Conservation (phyloP, 2,888 invertebrate genomes). For the Ceramica pisi region DNA sequence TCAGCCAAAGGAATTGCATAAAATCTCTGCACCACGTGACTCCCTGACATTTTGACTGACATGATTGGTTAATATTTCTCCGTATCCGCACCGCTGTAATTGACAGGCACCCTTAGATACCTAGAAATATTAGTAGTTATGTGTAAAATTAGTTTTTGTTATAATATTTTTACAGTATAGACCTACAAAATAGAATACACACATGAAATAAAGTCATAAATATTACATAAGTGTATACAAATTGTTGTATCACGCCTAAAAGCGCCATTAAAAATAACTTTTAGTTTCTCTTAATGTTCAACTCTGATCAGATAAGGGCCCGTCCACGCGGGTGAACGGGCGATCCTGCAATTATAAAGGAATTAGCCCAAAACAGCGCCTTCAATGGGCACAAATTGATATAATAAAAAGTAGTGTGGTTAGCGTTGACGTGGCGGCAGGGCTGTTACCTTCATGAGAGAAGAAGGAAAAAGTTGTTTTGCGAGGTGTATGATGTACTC, state of each 20-base stretch:
- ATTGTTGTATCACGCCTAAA: slow-evolving; percentile 72
- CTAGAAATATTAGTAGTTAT: too few species aligned
- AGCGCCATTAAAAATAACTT: slow-evolving; percentile 77
- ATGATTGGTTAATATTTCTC: too few species aligned
- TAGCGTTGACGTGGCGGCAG: slow-evolving; percentile 72
- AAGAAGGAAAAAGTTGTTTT: too few species aligned
- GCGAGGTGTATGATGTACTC: too few species aligned
- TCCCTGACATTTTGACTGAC: too few species aligned
- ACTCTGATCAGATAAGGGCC: slow-evolving; percentile 83
- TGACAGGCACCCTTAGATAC: too few species aligned
- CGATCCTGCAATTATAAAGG: slow-evolving; percentile 89
- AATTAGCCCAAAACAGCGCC: slow-evolving; percentile 89
- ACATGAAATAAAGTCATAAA: slow-evolving; percentile 57
- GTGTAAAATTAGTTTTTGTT: background rate
- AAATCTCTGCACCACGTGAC: too few species aligned
- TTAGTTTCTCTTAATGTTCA: slow-evolving; percentile 81
- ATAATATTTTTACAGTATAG: background rate
- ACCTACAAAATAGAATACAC: slow-evolving; percentile 13
- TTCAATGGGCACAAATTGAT: slow-evolving; percentile 90
- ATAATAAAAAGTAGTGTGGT: slow-evolving; percentile 89
- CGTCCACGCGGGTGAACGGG: slow-evolving; percentile 80
- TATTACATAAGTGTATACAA: slow-evolving; percentile 66
- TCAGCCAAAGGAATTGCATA: too few species aligned
- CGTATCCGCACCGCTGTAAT: too few species aligned
- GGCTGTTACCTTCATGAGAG: slow-evolving; percentile 60